A percentile compares a stretch with the other conserved stretches of the same genome.
phyloP scores from a whole-genome alignment of 2,113 vertebrate genomes.

The Opisthocomus hoazin region DNA sequence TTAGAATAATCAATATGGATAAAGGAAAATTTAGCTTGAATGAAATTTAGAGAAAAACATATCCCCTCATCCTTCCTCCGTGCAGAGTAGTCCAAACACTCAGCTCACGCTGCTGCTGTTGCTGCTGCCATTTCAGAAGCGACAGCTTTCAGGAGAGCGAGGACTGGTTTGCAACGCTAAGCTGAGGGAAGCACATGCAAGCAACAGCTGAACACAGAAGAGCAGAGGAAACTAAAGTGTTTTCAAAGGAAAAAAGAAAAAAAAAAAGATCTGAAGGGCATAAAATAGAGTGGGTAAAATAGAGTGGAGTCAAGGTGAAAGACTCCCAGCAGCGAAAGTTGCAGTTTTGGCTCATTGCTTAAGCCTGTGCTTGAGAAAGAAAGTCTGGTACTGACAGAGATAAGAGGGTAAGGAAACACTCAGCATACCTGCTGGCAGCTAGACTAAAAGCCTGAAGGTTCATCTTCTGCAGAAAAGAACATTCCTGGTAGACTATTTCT shows the following conservation, averaged over 20 bases:
- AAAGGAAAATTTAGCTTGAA: neutral
- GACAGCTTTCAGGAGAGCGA: neutral
- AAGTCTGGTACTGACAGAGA: neutral
- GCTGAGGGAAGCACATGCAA: neutral
- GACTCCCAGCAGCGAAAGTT: neutral
- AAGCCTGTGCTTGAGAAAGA: neutral
- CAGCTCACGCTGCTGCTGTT: neutral
- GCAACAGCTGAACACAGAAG: conserved; percentile 5
- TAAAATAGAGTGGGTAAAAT: neutral
- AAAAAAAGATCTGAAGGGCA: neutral
- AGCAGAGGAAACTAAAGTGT: neutral
- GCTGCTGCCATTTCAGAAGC: neutral
- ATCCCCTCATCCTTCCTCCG: neutral
- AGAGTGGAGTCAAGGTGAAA: neutral
- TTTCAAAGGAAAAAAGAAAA: conserved; percentile 1
- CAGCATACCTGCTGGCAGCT: conserved; percentile 9
- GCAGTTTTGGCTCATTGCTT: neutral
- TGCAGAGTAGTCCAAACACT: neutral
- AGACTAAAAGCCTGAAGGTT: neutral
- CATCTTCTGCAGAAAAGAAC: neutral
- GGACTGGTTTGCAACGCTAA: neutral
- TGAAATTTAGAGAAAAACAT: neutral
- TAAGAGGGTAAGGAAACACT: neutral
- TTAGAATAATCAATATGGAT: neutral
- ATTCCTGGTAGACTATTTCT: neutral